phyloP scores from a whole-genome alignment of 2,888 invertebrate species.

The Margaritifera margaritifera region DNA sequence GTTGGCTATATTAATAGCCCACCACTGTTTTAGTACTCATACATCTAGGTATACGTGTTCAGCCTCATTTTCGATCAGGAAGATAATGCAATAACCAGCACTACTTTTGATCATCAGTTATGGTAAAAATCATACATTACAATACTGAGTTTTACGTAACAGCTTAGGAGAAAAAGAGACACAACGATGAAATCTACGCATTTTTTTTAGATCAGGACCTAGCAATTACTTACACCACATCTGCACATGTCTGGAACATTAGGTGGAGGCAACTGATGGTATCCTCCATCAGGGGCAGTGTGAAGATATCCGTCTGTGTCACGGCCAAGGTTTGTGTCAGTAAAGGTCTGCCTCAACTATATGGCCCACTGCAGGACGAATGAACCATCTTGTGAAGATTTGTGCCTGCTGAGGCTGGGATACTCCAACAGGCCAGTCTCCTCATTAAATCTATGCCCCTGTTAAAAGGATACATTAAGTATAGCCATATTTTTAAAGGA shows the following conservation, averaged over 20 bases:
- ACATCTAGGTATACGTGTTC: too few relatives aligned
- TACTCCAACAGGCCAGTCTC: not conserved
- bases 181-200: too few relatives aligned
- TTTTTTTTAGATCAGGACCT: too few relatives aligned
- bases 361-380: not conserved
- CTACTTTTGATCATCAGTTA: too few relatives aligned
- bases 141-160: too few relatives aligned
- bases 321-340: not conserved
- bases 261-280: not conserved
- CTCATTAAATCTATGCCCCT: constrained; percentile 1
- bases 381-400: not conserved
- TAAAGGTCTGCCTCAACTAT: not conserved
- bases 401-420: not conserved
- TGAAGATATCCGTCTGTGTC: not conserved
- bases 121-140: too few relatives aligned
- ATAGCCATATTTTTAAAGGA: not conserved
- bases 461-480: not conserved
- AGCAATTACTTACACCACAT: not conserved
- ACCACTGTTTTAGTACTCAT: too few relatives aligned
- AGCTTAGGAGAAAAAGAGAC: too few relatives aligned
- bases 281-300: not conserved
- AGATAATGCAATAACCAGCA: too few relatives aligned
- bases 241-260: not conserved
- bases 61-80: too few relatives aligned
- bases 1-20: too few relatives aligned